Percentiles rank a stretch among this genome's conserved stretches.
phyloP scores from a whole-genome alignment of 2,113 vertebrate genomes.

The Cnemophilus loriae region DNA sequence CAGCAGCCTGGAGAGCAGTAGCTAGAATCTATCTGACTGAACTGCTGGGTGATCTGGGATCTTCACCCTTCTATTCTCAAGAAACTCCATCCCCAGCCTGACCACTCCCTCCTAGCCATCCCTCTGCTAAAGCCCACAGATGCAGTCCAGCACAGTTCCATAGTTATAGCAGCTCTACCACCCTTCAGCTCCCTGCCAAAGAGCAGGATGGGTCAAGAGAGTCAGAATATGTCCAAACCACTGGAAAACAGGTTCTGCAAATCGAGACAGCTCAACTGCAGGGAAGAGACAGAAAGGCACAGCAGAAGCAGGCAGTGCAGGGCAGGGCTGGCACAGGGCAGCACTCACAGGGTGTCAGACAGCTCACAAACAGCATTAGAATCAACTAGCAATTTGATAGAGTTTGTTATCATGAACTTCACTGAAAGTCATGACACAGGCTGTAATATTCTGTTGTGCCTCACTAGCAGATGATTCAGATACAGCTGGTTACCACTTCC shows the following conservation, averaged over 20 bases:
- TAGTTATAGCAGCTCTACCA: background rate
- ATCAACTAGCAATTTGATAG: background rate
- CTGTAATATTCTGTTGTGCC: background rate
- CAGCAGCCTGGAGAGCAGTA: background rate
- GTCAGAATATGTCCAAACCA: background rate
- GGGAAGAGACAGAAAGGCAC: background rate
- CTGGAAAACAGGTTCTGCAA: background rate
- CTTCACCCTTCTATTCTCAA: background rate
- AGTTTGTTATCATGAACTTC: background rate
- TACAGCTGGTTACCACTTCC: background rate
- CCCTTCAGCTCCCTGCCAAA: background rate
- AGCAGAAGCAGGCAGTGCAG: background rate
- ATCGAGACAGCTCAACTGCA: background rate
- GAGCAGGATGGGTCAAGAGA: background rate
- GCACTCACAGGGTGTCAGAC: background rate
- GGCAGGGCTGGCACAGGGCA: background rate
- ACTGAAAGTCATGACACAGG: background rate
- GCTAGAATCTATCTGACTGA: background rate
- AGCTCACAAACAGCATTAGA: background rate
- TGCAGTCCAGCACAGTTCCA: background rate
- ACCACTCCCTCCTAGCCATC: background rate
- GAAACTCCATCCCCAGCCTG: background rate
- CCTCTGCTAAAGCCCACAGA: background rate
- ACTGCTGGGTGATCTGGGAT: background rate
- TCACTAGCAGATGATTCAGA: background rate